These are phyloP conservation scores for Heliangelus exortis DNA, from an alignment of 2,797 vertebrate genomes.

Conservation along the genomic window DNA sequence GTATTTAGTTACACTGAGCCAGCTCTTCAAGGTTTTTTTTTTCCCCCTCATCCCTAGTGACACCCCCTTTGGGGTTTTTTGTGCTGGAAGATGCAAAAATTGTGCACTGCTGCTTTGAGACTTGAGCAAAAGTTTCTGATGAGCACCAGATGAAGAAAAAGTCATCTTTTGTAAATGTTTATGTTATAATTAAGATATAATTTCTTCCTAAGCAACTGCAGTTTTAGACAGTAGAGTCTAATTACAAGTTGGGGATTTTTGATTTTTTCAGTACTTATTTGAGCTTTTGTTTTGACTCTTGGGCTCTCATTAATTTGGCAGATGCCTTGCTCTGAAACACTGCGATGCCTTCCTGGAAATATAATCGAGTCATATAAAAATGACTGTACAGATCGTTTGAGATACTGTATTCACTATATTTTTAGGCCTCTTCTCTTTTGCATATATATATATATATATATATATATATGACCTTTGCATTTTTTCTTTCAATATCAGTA, in stretches of 20 bases:
- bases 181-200: conserved; percentile 36
- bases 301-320: conserved; percentile 31
- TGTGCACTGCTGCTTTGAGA: conserved; percentile 10
- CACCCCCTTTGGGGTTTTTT: background rate
- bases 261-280: background rate
- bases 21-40: conserved; percentile 43
- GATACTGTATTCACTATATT: background rate
- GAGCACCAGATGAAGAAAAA: conserved; percentile 44
- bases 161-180: background rate
- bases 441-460: background rate
- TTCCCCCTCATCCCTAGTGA: background rate
- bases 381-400: background rate
- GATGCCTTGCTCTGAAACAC: background rate
- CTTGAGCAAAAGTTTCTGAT: conserved; percentile 35
- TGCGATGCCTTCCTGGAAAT: background rate
- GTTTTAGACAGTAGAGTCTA: background rate
- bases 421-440: background rate
- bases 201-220: conserved; percentile 38
- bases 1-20: conserved; percentile 45
- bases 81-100: conserved; percentile 35
- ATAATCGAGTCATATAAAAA: background rate
- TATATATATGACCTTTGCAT: background rate
- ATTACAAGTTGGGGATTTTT: background rate
- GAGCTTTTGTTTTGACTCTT: conserved; percentile 27
- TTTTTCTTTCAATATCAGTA: background rate